Percentiles rank a stretch among this genome's conserved stretches.
phyloP scores from a whole-genome alignment of 2,888 invertebrate genomes.

The Rhodophaea formosa region DNA sequence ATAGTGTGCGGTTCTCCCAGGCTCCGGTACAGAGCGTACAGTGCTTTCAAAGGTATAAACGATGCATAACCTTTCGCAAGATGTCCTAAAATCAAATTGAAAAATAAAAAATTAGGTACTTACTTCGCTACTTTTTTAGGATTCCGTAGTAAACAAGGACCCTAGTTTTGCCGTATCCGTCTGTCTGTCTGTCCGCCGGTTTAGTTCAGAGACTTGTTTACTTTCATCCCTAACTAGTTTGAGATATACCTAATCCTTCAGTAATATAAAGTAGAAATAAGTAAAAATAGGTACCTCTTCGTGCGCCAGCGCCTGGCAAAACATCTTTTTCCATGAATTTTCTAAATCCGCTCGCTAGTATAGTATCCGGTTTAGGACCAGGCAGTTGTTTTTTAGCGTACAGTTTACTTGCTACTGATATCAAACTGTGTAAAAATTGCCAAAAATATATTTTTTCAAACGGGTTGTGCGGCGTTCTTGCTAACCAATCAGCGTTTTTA shows the following conservation, averaged over 20 bases:
- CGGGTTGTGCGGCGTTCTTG: slow-evolving; percentile 72
- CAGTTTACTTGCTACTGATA: slow-evolving; percentile 72
- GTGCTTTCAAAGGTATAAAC: slow-evolving; percentile 63
- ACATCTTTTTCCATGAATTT: slow-evolving; percentile 75
- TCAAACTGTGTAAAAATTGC: slow-evolving; percentile 81
- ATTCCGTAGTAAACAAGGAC: too few species aligned
- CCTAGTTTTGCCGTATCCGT: too few species aligned
- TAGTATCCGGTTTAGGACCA: slow-evolving; percentile 63
- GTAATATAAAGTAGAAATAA: too few species aligned
- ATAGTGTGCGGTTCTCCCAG: slow-evolving; percentile 74
- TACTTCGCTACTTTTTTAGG: too few species aligned
- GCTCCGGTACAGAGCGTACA: slow-evolving; percentile 65
- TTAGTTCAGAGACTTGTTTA: too few species aligned
- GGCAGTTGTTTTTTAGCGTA: slow-evolving; percentile 62
- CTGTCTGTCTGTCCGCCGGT: too few species aligned
- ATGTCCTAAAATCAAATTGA: slow-evolving; percentile 40
- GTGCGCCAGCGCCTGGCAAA: slow-evolving; percentile 59
- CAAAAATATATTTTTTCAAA: slow-evolving; percentile 83
- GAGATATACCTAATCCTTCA: too few species aligned
- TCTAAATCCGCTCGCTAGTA: slow-evolving; percentile 74
- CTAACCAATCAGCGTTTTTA: slow-evolving; percentile 68
- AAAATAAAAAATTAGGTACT: too few species aligned
- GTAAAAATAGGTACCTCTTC: slow-evolving; percentile 53
- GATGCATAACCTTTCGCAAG: slow-evolving; percentile 55
- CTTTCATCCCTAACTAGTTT: too few species aligned